These are phyloP conservation scores for Pelobates fuscus DNA, from an alignment of 2,113 vertebrate genomes.

Conservation along the genomic window DNA sequence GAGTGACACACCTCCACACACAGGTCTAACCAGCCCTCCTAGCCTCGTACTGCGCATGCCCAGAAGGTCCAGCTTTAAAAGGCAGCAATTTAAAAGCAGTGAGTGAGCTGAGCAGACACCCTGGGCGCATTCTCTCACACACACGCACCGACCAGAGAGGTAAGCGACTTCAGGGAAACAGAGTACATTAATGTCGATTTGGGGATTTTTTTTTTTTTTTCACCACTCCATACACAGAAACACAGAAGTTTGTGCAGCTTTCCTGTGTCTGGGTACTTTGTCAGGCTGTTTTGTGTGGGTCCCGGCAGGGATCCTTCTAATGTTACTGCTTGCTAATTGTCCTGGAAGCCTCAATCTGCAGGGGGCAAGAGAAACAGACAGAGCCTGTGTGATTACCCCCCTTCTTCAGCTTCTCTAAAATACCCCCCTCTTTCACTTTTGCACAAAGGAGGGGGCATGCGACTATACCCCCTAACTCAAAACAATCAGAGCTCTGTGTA, in stretches of 20 bases:
- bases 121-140: no score
- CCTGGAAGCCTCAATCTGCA: neutral
- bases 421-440: neutral
- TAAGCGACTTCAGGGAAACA: no score
- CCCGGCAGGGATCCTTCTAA: slow-evolving; percentile 14
- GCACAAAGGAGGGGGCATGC: slow-evolving; percentile 9
- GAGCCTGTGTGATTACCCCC: neutral
- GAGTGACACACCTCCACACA: slow-evolving; percentile 16
- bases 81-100: neutral
- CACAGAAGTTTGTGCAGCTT: no score
- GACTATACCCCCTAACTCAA: neutral
- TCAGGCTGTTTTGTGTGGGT: slow-evolving; percentile 1
- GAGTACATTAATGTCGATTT: no score
- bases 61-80: slow-evolving; percentile 17
- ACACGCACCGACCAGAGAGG: no score
- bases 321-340: slow-evolving; percentile 14
- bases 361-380: neutral
- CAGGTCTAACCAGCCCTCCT: slow-evolving; percentile 22
- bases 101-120: neutral
- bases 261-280: no score
- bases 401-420: no score
- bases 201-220: no score
- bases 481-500: slow-evolving; percentile 21
- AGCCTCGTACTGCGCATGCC: slow-evolving; percentile 6
- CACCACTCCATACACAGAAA: no score